Evolutionary conservation across 2,113 vertebrate species (phyloP).

Genomic region (Ellobius talpinus): DNA sequence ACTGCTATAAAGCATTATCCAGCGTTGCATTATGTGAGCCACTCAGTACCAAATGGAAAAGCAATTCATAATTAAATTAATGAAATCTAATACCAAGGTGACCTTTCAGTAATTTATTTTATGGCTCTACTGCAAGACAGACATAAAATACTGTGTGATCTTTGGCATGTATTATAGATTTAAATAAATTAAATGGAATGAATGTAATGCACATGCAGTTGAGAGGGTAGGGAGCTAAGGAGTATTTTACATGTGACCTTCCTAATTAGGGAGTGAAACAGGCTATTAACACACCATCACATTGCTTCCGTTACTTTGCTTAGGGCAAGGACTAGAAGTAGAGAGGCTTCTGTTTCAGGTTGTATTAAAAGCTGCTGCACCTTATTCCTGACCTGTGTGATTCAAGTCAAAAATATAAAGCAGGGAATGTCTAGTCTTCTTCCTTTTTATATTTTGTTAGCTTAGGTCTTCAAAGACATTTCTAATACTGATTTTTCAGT

Average conservation of each 20-base stretch:
- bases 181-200: constrained; percentile 74
- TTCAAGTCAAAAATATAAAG: constrained; percentile 44
- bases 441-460: not conserved
- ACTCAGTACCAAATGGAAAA: constrained; percentile 68
- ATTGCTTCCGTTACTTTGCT: constrained; percentile 3
- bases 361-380: not conserved
- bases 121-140: constrained; percentile 55
- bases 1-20: constrained; percentile 49
- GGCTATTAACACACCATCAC: constrained; percentile 45
- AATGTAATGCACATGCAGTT: constrained; percentile 53
- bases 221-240: constrained; percentile 46
- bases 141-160: constrained; percentile 60
- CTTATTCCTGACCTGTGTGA: not conserved
- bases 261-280: constrained; percentile 59
- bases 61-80: constrained; percentile 79
- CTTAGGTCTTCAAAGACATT: not conserved
- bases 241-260: constrained; percentile 59
- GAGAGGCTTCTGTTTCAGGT: not conserved
- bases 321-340: not conserved
- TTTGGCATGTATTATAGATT: constrained; percentile 69
- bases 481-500: not conserved
- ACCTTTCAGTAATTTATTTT: constrained; percentile 74
- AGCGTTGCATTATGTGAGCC: constrained; percentile 52
- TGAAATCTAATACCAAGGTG: constrained; percentile 66
- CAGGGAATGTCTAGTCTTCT: not conserved